Evolutionary conservation across 2,113 vertebrate genomes (phyloP), one percentile per base, ranked within the genome.

Genomic region (Aplodontia rufa): DNA sequence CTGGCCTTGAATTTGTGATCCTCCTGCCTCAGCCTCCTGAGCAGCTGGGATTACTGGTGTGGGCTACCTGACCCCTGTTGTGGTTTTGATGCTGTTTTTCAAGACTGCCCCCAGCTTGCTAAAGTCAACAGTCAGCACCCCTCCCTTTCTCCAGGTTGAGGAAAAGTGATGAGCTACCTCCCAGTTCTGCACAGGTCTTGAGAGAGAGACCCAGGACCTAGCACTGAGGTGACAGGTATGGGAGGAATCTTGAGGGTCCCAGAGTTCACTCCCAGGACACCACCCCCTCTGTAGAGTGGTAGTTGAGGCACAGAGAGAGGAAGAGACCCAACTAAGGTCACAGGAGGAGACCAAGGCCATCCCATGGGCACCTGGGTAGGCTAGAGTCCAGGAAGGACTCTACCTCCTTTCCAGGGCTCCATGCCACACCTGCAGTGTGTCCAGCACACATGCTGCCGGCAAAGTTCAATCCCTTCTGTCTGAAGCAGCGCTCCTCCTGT

Each of bases 391-490:
- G 42, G 58, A 8, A n/a, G n/a, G n/a, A n/a, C n/a, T 22, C 45
- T 35, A 3, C 35, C 22, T 53, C 74, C 78, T 35, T 26, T 64
- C 84, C 0, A 1, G 22, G 2, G 40, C 55, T 60, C 55, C 12
- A 4, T 0, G 22, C 17, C 26, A 24, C 58, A n/a, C 17, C 24
- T 2, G 8, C 37, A 40, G 16, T n/a, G 37, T 6, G 1, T 14
- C 12, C 5, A 47, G n/a, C 69, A 28, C 55, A 40, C 35, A 30
- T 0, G 1, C 47, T 22, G 66, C 45, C 69, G 53, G n/a, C 55
- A 58, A 30, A 16, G 6, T 60, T 10, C 58, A 28, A 60, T 8
- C 30, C 49, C 75, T 58, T 84, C 80, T 19, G 4, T 68, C 49
- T 37, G 28, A 74, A 68, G 26, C 26, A 66, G 62, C 11, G 32